Conservation (phyloP, 2,888 invertebrate species). For the Thymelicus acteon region DNA sequence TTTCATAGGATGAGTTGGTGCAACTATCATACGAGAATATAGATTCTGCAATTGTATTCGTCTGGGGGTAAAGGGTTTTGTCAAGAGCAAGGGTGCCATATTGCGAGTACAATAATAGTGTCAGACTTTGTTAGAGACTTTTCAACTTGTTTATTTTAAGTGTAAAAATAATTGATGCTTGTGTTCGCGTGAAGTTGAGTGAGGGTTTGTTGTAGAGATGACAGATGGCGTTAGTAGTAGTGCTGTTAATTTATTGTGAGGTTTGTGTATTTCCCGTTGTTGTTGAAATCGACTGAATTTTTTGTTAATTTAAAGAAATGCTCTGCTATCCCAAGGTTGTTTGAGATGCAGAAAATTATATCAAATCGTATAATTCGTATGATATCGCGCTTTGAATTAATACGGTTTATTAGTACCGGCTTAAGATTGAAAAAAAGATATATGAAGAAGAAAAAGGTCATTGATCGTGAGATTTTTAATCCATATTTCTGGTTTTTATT, state of each 20-base stretch:
- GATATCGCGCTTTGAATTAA: too few species aligned
- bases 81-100: conserved; percentile 31
- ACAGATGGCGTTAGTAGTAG: conserved; percentile 7
- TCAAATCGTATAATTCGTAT: too few species aligned
- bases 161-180: conserved; percentile 31
- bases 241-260: background rate
- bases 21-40: conserved; percentile 3
- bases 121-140: conserved; percentile 24
- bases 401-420: too few species aligned
- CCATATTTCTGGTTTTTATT: too few species aligned
- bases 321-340: too few species aligned
- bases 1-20: background rate
- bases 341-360: too few species aligned
- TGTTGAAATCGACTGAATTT: background rate
- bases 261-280: background rate
- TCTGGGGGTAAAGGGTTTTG: conserved; percentile 27
- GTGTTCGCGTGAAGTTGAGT: conserved; percentile 5
- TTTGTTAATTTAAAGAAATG: too few species aligned
- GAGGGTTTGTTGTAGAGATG: background rate
- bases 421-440: too few species aligned
- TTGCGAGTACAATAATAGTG: conserved; percentile 28
- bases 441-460: too few species aligned
- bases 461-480: too few species aligned
- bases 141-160: conserved; percentile 24
- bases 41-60: conserved; percentile 19